A percentile compares a stretch with the other conserved stretches of the same genome.
phyloP scores from a whole-genome alignment of 2,113 vertebrate species.

The Phalacrocorax carbo region DNA sequence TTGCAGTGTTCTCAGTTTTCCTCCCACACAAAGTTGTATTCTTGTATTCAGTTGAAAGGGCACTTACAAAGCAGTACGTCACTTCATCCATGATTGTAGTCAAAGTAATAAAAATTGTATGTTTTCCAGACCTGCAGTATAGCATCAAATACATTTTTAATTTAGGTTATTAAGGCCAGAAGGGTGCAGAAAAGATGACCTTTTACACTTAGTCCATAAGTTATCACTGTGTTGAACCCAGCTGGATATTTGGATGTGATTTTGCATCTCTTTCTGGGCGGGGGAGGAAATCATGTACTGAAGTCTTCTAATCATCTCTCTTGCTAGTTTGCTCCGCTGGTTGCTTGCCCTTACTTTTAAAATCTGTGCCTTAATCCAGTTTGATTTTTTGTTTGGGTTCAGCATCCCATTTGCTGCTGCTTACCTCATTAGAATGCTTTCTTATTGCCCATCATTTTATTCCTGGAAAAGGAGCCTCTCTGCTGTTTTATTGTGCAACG shows the following conservation, averaged over 20 bases:
- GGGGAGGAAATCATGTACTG: not conserved
- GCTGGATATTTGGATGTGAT: not conserved
- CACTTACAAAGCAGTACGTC: constrained; percentile 6
- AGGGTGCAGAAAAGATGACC: not conserved
- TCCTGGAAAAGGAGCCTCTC: not conserved
- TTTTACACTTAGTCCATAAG: not conserved
- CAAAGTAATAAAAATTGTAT: not conserved
- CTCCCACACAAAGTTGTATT: constrained; percentile 34
- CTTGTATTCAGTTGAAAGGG: constrained; percentile 27
- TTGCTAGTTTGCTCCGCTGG: not conserved
- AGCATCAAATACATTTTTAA: not conserved
- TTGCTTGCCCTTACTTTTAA: not conserved
- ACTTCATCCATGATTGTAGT: not conserved
- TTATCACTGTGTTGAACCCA: accelerated
- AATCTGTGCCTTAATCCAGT: not conserved
- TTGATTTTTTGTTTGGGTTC: not conserved
- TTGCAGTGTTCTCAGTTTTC: constrained; percentile 33
- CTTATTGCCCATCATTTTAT: not conserved
- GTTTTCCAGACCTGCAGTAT: not conserved
- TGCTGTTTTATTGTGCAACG: not conserved
- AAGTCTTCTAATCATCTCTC: not conserved
- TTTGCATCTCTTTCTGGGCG: not conserved
- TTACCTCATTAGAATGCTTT: not conserved
- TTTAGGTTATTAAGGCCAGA: not conserved
- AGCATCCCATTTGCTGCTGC: not conserved